phyloP scores from a whole-genome alignment of 1,140 invertebrate species.

The Parapsyche elsis region DNA sequence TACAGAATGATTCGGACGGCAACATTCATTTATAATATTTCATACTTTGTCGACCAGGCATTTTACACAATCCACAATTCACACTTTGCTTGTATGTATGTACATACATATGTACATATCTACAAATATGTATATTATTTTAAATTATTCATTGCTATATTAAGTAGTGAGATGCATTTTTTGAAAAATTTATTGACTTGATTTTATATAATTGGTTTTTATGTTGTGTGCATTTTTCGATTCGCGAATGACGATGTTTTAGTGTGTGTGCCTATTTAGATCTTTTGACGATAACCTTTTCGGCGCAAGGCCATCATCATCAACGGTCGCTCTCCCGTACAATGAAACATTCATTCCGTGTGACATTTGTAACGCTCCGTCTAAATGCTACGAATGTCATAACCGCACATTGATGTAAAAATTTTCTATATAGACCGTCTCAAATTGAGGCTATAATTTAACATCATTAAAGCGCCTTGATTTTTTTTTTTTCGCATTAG shows the following conservation, averaged over 20 bases:
- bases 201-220: too few relatives aligned
- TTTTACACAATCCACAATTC: too few relatives aligned
- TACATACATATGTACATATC: too few relatives aligned
- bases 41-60: too few relatives aligned
- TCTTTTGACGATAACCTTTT: conserved; percentile 21
- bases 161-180: too few relatives aligned
- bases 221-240: too few relatives aligned
- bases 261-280: conserved; percentile 3
- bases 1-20: too few relatives aligned
- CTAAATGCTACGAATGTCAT: conserved; percentile 13
- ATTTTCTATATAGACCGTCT: neutral
- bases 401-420: neutral
- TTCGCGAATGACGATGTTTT: too few relatives aligned
- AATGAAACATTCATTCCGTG: conserved; percentile 28
- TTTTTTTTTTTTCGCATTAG: neutral
- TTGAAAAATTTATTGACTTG: too few relatives aligned
- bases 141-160: neutral
- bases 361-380: conserved; percentile 27
- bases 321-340: neutral
- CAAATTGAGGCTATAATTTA: neutral
- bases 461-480: neutral
- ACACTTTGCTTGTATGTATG: too few relatives aligned
- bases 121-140: too few relatives aligned
- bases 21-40: too few relatives aligned
- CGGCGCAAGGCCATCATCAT: conserved; percentile 25